A percentile compares a stretch with the other conserved stretches of the same genome.
phyloP scores from a whole-genome alignment of 2,113 vertebrate species.

The Mus musculus region DNA sequence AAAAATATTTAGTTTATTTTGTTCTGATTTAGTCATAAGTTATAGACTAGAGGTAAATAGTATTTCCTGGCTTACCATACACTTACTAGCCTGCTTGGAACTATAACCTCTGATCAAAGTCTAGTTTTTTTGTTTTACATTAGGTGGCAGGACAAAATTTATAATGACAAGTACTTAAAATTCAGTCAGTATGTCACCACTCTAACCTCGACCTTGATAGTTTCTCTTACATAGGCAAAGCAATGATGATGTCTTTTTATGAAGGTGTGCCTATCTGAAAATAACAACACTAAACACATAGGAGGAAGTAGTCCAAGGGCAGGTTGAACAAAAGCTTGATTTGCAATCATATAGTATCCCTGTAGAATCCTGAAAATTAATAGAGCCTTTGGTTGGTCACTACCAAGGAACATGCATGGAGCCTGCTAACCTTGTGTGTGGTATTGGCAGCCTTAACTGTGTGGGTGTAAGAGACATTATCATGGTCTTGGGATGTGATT shows the following conservation, averaged over 20 bases:
- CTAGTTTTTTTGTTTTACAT: slow-evolving; percentile 62
- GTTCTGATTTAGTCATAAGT: slow-evolving; percentile 52
- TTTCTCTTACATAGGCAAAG: slow-evolving; percentile 50
- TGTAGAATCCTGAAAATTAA: slow-evolving; percentile 37
- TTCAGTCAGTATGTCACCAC: slow-evolving; percentile 59
- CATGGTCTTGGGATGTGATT: neutral
- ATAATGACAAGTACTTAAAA: slow-evolving; percentile 72
- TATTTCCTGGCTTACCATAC: slow-evolving; percentile 52
- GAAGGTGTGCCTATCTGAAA: slow-evolving; percentile 44
- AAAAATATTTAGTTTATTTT: slow-evolving; percentile 63
- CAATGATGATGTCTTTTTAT: slow-evolving; percentile 28
- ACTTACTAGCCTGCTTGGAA: slow-evolving; percentile 38
- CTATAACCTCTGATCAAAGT: slow-evolving; percentile 73
- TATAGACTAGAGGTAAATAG: slow-evolving; percentile 36
- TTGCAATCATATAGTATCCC: slow-evolving; percentile 38
- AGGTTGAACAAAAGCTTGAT: slow-evolving; percentile 48
- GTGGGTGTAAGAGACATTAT: neutral
- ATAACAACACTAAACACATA: slow-evolving; percentile 47
- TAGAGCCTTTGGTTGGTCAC: neutral
- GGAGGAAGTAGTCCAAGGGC: slow-evolving; percentile 59
- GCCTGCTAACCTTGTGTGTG: neutral
- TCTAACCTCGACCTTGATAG: slow-evolving; percentile 34
- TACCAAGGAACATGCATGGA: neutral
- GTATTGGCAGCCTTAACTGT: neutral
- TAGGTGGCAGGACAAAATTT: slow-evolving; percentile 75